phyloP scores from a whole-genome alignment of 2,888 invertebrate species.

The Torymus auratus region DNA sequence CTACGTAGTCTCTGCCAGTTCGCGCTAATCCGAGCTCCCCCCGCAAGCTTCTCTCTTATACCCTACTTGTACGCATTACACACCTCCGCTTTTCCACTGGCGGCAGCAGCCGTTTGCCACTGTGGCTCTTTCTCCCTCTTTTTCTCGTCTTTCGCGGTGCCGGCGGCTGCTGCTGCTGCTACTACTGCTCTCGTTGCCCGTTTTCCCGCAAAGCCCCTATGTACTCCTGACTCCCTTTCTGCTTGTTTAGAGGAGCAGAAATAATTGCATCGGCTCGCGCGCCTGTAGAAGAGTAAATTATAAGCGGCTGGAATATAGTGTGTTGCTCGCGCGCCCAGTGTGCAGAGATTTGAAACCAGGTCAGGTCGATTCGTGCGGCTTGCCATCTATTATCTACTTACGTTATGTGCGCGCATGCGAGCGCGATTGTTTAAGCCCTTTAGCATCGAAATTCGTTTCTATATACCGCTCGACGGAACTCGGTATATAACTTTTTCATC shows the following conservation, averaged over 20 bases:
- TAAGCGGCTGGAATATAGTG: conserved; percentile 22
- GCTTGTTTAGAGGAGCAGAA: conserved; percentile 25
- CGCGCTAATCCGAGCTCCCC: conserved; percentile 64
- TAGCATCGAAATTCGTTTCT: no score
- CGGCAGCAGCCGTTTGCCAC: background rate
- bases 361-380: conserved; percentile 36
- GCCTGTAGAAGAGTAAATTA: conserved; percentile 17
- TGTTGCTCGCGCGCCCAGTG: conserved; percentile 6
- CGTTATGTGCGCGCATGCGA: background rate
- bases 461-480: no score
- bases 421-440: background rate
- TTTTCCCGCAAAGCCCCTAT: conserved; percentile 10
- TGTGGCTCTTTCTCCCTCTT: background rate
- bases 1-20: conserved; percentile 56
- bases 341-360: conserved; percentile 12
- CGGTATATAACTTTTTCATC: no score
- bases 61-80: conserved; percentile 63
- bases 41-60: conserved; percentile 62
- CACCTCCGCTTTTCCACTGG: conserved; percentile 18
- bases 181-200: conserved; percentile 7
- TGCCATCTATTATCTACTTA: conserved; percentile 28
- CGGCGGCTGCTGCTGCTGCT: background rate
- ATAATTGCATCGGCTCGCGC: conserved; percentile 38
- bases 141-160: conserved; percentile 2
- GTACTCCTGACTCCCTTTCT: background rate